A percentile compares a stretch with the other conserved stretches of the same genome.
These are phyloP conservation scores for Tetramorium simillimum DNA, from an alignment of 1,140 invertebrate genomes.

Conservation along the genomic window DNA sequence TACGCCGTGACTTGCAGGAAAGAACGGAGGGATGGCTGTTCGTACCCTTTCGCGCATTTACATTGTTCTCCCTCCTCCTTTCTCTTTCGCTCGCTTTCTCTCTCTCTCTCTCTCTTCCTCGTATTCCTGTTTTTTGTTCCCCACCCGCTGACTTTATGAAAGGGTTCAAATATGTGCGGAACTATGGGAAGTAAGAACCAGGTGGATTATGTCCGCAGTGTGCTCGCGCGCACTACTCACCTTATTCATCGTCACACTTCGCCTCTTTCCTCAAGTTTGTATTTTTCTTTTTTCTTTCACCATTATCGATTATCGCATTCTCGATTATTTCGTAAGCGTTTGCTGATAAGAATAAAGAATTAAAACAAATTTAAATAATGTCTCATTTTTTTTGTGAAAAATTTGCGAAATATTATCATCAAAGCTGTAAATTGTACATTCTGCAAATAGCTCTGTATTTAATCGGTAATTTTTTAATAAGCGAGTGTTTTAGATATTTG, in stretches of 20 bases:
- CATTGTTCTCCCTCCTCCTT: conserved; percentile 6
- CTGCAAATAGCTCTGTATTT: neutral
- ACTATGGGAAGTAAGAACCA: conserved; percentile 54
- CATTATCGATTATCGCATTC: neutral
- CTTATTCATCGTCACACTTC: conserved; percentile 29
- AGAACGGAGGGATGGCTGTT: conserved; percentile 19
- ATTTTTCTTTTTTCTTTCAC: conserved; percentile 13
- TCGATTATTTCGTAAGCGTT: neutral
- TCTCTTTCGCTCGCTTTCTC: neutral
- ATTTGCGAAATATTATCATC: neutral
- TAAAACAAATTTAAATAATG: neutral
- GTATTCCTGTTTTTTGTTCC: conserved; percentile 51
- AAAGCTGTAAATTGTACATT: neutral
- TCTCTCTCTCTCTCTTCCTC: conserved; percentile 17
- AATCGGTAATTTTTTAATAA: neutral
- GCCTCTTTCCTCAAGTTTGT: conserved; percentile 12
- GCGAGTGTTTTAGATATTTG: neutral
- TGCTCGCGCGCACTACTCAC: conserved; percentile 39
- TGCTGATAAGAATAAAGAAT: neutral
- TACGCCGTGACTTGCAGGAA: conserved; percentile 44
- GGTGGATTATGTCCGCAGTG: conserved; percentile 48
- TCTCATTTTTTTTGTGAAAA: neutral
- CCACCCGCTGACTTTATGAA: conserved; percentile 39
- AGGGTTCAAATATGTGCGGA: conserved; percentile 52
- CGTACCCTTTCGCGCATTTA: conserved; percentile 37